Base-by-base conservation (phyloP, 1,140 invertebrate genomes). In the Lepidotrigona ventralis region DNA sequence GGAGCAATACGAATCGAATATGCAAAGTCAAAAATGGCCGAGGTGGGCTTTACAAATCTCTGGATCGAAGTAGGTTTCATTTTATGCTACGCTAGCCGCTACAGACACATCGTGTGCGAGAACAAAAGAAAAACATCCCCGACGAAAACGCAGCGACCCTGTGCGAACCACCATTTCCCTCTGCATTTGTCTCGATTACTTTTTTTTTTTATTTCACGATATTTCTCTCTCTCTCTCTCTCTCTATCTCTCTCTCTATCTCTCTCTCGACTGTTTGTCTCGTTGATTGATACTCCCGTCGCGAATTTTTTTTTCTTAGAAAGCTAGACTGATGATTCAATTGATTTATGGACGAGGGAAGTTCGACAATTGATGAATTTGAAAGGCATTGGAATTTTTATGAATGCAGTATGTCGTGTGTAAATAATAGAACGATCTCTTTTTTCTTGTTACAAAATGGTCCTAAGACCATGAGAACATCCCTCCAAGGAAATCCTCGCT, bases 1-100 rank as follows among this genome's bases (percentile, higher is more conserved):
- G 98, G 98, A 91, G 98, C 98, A 92, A 99, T 99, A 94, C 97
- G 98, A 94, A 99, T 99, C 94, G 99, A 99, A 96, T 99, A 98
- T 96, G 98, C 98, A 93, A 98, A 98, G 95, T 98, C 97, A 95
- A 99, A 99, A 96, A 99, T 99, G 98, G 96, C 95, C 91, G 97
- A 98, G 95, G 96, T 97, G 95, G 95, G 93, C 92, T 94, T 94
- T 92, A 93, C 93, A 91, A 94, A 93, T 92, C 91, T 94, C 90
- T 94, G 93, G 93, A 94, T 94, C 89, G 93, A 94, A 94, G 93
- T 94, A 94, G 92, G 93, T 94, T 93, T 90, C 90, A 90, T 88
- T 93, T 90, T 92, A 91, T 91, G 86, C 89, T 92, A 89, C 84
- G 84, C 85, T 88, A 88, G 80, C 79, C 64, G 86, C 78, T 81